Evolutionary conservation across 2,797 vertebrate species (phyloP), one percentile per base, ranked within the genome.

Genomic region (Argentina silus): DNA sequence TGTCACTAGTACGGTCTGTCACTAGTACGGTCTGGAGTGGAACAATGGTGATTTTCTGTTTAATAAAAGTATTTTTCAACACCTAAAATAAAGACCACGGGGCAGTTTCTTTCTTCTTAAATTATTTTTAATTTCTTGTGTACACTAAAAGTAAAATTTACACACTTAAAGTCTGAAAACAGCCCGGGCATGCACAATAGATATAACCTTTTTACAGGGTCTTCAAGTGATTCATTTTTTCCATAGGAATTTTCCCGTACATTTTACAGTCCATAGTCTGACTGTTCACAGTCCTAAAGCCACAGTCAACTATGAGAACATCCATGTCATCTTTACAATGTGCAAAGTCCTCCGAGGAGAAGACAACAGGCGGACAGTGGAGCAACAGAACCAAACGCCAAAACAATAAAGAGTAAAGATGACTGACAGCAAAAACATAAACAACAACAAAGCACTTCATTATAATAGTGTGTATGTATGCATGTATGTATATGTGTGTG

Each of bases 121-220:
- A 96, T 97, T 95, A 96, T 92, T 96, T 36, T 96, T 98, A 93
- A 97, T 98, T 96, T 96, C 89, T 94, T 94, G 95, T 97, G 94
- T 97, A 96, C 96, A 96, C 96, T 97, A 98, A 97, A 97, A 97
- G 96, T 95, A 95, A 97, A 36, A 97, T 97, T 95, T 97, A 97
- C 96, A 98, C 95, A 96, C 95, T 93, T 94, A 92, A 93, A 93
- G 95, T 96, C 93, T 96, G 88, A 94, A 93, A 95, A 95, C 95
- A 95, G 95, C 91, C 95, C 88, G 89, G 94, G 93, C 96, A 97
- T 97, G 96, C 96, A 95, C 88, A 85, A 36, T 36, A 36, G 27
- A 36, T 36, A 91, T 89, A 90, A 95, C 95, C 95, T 94, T 93
- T 93, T 92, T 87, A 95, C 93, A 95, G 95, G 95, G 94, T 96